A percentile compares a stretch with the other conserved stretches of the same genome.
phyloP scores from a whole-genome alignment of 2,888 invertebrate genomes.

The Tipula unca region DNA sequence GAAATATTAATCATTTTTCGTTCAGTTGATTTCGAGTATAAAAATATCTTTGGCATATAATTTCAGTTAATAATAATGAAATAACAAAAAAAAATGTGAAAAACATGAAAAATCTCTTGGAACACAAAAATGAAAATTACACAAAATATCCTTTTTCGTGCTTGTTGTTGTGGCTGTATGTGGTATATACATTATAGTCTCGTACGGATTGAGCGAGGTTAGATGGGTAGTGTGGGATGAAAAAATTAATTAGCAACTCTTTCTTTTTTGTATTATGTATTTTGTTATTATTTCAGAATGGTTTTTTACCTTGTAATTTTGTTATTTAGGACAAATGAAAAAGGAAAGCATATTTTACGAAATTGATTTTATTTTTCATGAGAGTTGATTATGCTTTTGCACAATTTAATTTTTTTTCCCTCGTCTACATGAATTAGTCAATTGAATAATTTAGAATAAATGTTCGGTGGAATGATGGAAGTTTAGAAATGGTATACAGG shows the following conservation, averaged over 20 bases:
- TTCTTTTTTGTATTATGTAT: not conserved
- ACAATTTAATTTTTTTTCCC: not conserved
- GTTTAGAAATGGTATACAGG: not conserved
- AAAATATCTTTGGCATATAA: not conserved
- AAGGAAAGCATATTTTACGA: not conserved
- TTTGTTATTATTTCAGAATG: not conserved
- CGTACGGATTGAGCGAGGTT: not conserved
- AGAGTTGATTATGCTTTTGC: not conserved
- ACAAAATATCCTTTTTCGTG: not conserved
- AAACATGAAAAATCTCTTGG: conserved; percentile 8
- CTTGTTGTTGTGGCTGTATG: not conserved
- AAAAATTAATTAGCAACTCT: conserved; percentile 3
- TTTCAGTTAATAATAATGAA: not conserved
- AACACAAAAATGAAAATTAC: not conserved
- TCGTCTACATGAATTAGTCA: not conserved
- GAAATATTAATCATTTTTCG: not conserved
- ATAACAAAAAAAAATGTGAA: not conserved
- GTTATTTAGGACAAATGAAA: not conserved
- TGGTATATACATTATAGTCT: not conserved
- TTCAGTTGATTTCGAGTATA: not conserved
- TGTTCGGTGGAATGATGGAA: not conserved
- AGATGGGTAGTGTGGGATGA: not conserved
- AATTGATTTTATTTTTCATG: not conserved
- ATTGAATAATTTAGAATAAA: not conserved
- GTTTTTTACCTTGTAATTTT: not conserved